Evolutionary conservation across 2,888 invertebrate species (phyloP).

Genomic region (Spisula subtruncata): DNA sequence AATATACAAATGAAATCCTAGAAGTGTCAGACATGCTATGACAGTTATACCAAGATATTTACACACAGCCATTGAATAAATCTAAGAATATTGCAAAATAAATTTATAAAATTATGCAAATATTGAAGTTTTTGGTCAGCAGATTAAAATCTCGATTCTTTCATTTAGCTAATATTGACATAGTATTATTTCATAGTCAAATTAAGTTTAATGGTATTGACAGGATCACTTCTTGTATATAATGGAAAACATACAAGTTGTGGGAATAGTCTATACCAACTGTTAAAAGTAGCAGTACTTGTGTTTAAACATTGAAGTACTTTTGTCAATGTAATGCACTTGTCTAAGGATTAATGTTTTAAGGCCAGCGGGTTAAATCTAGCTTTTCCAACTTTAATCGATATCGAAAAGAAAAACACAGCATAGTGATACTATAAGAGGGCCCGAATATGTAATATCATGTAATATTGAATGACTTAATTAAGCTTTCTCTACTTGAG

Average conservation of each 20-base stretch:
- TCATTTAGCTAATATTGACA: constrained; percentile 1
- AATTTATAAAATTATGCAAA: constrained; percentile 18
- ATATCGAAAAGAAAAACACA: background rate
- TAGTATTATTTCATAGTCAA: background rate
- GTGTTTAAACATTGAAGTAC: background rate
- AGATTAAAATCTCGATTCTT: background rate
- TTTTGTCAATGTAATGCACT: background rate
- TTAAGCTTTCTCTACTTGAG: too few relatives aligned
- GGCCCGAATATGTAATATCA: too few relatives aligned
- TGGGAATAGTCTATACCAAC: background rate
- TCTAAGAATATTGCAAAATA: constrained; percentile 14
- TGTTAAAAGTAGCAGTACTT: background rate
- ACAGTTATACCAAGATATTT: constrained; percentile 20
- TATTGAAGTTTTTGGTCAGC: constrained; percentile 43
- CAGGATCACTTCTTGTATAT: background rate
- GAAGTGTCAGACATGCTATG: background rate
- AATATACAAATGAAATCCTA: background rate
- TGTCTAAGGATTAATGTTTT: background rate
- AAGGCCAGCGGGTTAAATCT: background rate
- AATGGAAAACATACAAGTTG: constrained; percentile 4
- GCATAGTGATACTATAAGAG: too few relatives aligned
- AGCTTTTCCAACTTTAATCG: background rate
- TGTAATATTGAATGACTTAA: too few relatives aligned
- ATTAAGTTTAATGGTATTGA: constrained; percentile 17
- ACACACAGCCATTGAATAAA: background rate